phyloP scores from a whole-genome alignment of 1,140 invertebrate species.

The Colletes gigas region DNA sequence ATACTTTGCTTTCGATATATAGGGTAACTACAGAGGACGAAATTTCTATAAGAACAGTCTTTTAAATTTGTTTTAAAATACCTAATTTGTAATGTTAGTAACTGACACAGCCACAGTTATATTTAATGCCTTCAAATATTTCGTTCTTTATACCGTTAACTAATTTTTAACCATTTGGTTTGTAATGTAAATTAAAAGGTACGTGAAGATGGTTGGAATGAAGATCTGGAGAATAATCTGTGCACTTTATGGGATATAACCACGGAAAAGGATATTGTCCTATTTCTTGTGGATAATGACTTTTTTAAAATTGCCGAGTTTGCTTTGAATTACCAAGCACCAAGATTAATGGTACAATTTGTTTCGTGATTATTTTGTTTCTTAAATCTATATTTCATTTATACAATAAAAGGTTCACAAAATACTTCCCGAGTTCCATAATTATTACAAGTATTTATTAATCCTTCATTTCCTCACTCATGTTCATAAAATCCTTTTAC shows the following conservation, averaged over 20 bases:
- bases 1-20: slow-evolving; percentile 82
- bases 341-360: slow-evolving; percentile 81
- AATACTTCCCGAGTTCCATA: not conserved
- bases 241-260: slow-evolving; percentile 91
- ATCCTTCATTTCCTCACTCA: not conserved
- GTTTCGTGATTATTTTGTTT: slow-evolving; percentile 17
- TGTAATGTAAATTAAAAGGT: slow-evolving; percentile 56
- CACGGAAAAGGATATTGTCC: slow-evolving; percentile 85
- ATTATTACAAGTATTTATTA: not conserved
- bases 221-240: slow-evolving; percentile 85
- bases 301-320: slow-evolving; percentile 83
- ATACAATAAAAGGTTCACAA: slow-evolving; percentile 6
- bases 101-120: too few species aligned
- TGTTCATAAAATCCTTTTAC: not conserved
- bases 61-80: not conserved
- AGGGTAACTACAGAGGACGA: slow-evolving; percentile 68
- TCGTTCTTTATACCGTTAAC: too few species aligned
- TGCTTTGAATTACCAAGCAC: slow-evolving; percentile 78
- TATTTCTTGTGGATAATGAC: slow-evolving; percentile 85
- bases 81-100: too few species aligned
- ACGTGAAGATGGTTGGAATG: slow-evolving; percentile 79
- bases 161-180: not conserved
- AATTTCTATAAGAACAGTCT: not conserved
- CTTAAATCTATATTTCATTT: slow-evolving; percentile 11
- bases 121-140: too few species aligned